phyloP scores from a whole-genome alignment of 2,888 invertebrate species.

The Trisateles emortualis region DNA sequence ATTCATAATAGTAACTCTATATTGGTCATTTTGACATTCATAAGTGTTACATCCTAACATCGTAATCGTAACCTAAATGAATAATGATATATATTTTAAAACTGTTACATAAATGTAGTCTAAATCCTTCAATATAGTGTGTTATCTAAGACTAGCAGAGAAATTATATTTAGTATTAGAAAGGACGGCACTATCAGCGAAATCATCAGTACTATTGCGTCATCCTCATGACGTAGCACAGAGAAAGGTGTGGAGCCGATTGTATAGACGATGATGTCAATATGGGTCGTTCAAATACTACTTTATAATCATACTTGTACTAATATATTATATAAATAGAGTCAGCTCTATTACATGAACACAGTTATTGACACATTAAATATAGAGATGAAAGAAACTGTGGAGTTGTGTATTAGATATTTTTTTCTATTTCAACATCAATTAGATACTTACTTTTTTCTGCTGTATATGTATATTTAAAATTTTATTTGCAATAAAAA shows the following conservation, averaged over 20 bases:
- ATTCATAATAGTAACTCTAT: no score
- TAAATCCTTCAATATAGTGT: background rate
- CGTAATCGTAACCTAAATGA: constrained; percentile 1
- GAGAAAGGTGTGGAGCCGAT: constrained; percentile 39
- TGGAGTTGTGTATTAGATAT: no score
- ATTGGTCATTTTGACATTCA: background rate
- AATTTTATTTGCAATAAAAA: no score
- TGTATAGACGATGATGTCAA: constrained; percentile 10
- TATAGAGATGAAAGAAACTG: background rate
- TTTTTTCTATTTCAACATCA: no score
- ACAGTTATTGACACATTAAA: background rate
- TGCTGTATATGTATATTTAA: no score
- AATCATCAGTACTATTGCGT: constrained; percentile 40
- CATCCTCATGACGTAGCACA: constrained; percentile 33
- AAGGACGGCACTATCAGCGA: constrained; percentile 35
- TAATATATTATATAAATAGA: constrained; percentile 9
- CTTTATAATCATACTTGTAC: constrained; percentile 4
- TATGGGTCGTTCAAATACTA: constrained; percentile 18
- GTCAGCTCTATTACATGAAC: background rate
- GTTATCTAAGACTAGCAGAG: constrained; percentile 7
- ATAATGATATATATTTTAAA: background rate
- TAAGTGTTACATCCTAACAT: background rate
- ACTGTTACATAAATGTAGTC: background rate
- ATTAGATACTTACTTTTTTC: no score
- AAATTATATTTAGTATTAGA: constrained; percentile 28